phyloP scores from a whole-genome alignment of 2,888 invertebrate genomes.

The Ectobius pallidus region DNA sequence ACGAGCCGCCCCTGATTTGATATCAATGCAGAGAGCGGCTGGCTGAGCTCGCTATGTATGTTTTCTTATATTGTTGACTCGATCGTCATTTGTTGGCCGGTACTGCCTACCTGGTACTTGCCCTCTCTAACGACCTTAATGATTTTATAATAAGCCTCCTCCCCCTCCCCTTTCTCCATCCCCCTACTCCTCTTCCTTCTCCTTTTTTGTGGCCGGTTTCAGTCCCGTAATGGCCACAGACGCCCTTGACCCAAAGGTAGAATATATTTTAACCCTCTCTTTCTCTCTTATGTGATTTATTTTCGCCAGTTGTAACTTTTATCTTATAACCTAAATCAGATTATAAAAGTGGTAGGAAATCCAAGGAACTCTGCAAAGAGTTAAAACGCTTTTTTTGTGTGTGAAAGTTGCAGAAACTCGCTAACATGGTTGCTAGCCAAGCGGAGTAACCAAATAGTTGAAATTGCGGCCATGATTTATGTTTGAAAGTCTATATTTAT shows the following conservation, averaged over 20 bases:
- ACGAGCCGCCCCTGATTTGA: too few species aligned
- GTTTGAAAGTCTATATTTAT: too few species aligned
- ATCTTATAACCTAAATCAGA: background rate
- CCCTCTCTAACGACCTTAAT: slow-evolving; percentile 46
- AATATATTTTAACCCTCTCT: slow-evolving; percentile 23
- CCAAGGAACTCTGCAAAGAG: background rate
- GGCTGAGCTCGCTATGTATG: background rate
- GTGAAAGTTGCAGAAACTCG: too few species aligned
- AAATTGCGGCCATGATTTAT: too few species aligned
- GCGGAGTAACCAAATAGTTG: too few species aligned
- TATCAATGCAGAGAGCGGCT: background rate
- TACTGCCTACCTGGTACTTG: slow-evolving; percentile 19
- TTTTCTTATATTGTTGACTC: slow-evolving; percentile 22
- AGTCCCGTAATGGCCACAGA: slow-evolving; percentile 33
- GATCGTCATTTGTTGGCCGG: slow-evolving; percentile 23
- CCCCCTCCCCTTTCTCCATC: slow-evolving; percentile 35
- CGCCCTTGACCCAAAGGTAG: slow-evolving; percentile 28
- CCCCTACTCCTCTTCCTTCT: slow-evolving; percentile 32
- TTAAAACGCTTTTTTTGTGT: too few species aligned
- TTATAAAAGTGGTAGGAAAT: background rate
- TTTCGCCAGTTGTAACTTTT: background rate
- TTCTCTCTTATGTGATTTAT: slow-evolving; percentile 13
- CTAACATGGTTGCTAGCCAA: too few species aligned
- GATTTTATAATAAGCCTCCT: slow-evolving; percentile 49
- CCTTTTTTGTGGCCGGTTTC: slow-evolving; percentile 28